A percentile compares a stretch with the other conserved stretches of the same genome.
Conservation (phyloP, 2,888 invertebrate species). For the Hirtodrosophila histrioides region DNA sequence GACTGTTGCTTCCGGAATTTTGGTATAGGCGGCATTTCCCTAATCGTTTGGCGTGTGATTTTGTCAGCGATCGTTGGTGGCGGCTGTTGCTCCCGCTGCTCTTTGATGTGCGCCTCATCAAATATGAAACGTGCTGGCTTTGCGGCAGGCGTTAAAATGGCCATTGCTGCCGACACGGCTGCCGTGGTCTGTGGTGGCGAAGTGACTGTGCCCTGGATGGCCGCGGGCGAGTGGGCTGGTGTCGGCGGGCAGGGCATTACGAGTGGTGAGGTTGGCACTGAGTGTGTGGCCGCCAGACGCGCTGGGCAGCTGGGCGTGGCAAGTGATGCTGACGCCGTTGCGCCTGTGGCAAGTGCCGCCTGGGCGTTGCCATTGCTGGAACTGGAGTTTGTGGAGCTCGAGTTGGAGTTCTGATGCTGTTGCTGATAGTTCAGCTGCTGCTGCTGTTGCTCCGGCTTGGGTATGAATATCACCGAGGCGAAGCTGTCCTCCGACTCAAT, state of each 20-base stretch:
- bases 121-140: constrained; percentile 57
- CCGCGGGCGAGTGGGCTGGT: constrained; percentile 84
- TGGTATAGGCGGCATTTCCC: constrained; percentile 87
- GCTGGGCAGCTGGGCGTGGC: constrained; percentile 30
- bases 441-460: constrained; percentile 88
- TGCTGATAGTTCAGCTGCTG: constrained; percentile 82
- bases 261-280: constrained; percentile 91
- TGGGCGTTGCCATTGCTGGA: constrained; percentile 79
- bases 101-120: constrained; percentile 55
- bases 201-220: constrained; percentile 78
- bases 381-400: constrained; percentile 82
- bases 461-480: constrained; percentile 95
- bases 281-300: constrained; percentile 78
- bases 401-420: constrained; percentile 81
- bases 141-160: constrained; percentile 80
- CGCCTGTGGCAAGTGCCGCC: constrained; percentile 32
- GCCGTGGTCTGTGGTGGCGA: constrained; percentile 82
- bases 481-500: constrained; percentile 97
- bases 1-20: constrained; percentile 85
- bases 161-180: constrained; percentile 82
- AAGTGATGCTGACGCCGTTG: constrained; percentile 39
- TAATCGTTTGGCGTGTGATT: constrained; percentile 87
- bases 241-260: constrained; percentile 84
- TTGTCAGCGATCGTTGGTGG: constrained; percentile 71
- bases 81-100: constrained; percentile 41